These are phyloP conservation scores for Stylophora pistillata DNA, from an alignment of 64 coral and sea anemone species.

Conservation along the genomic window DNA sequence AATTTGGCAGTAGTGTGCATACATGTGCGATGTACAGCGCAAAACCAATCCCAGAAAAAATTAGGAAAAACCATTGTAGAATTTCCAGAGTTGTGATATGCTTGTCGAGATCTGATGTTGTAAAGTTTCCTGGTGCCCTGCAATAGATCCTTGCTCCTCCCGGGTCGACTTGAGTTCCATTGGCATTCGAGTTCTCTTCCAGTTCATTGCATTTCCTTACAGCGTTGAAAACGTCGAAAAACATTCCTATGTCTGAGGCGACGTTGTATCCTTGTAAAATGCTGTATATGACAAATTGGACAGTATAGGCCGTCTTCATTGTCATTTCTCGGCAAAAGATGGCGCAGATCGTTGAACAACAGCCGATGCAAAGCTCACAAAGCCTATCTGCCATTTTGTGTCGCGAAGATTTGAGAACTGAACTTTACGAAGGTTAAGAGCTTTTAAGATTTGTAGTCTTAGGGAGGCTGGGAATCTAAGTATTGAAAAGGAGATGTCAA, in stretches of 20 bases:
- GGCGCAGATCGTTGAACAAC: conserved; percentile 23
- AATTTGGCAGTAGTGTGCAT: conserved; percentile 68
- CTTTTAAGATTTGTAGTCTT: neutral
- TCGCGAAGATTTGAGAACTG: neutral
- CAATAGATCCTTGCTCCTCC: conserved; percentile 1
- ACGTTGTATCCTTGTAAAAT: conserved; percentile 69
- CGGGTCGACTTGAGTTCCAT: conserved; percentile 11
- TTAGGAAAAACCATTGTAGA: conserved; percentile 69
- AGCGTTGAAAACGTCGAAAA: conserved; percentile 45
- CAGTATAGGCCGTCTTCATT: conserved; percentile 33
- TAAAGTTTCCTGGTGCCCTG: conserved; percentile 21
- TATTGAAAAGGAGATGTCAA: too few relatives aligned
- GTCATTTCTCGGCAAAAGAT: conserved; percentile 39
- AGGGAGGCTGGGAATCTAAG: neutral
- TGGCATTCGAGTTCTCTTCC: neutral
- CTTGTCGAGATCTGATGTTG: conserved; percentile 30
- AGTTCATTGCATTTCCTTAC: conserved; percentile 37
- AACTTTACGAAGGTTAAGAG: neutral
- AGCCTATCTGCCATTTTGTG: conserved; percentile 57
- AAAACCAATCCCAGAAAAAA: conserved; percentile 57
- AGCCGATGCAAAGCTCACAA: conserved; percentile 43
- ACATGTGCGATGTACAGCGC: conserved; percentile 79
- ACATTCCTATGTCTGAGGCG: conserved; percentile 49
- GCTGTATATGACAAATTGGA: conserved; percentile 58
- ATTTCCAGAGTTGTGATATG: conserved; percentile 65